phyloP scores from a whole-genome alignment of 2,888 invertebrate species.

The Cryptus armator region DNA sequence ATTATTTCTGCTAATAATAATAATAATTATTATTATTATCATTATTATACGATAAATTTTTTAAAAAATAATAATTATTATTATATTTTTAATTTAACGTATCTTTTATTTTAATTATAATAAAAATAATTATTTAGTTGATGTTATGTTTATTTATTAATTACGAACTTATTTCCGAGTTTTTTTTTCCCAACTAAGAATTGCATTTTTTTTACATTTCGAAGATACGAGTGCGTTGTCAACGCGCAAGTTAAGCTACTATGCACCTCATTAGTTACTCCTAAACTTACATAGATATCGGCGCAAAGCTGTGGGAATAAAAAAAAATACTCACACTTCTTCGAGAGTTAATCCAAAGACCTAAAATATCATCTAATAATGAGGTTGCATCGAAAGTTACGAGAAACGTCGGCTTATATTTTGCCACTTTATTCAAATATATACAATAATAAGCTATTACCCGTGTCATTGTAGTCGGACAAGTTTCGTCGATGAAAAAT shows the following conservation, averaged over 20 bases:
- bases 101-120: too few relatives aligned
- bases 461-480: not conserved
- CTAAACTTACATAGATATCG: not conserved
- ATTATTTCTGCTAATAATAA: too few relatives aligned
- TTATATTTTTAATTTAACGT: too few relatives aligned
- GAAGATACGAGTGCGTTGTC: not conserved
- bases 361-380: conserved; percentile 68
- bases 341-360: conserved; percentile 53
- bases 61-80: too few relatives aligned
- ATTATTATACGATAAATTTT: too few relatives aligned
- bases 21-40: too few relatives aligned
- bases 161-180: not conserved
- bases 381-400: conserved; percentile 62
- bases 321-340: not conserved
- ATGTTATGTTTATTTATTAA: not conserved
- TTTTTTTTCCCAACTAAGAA: not conserved
- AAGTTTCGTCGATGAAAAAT: conserved; percentile 64
- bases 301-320: not conserved
- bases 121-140: too few relatives aligned
- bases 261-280: not conserved
- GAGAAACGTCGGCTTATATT: conserved; percentile 66
- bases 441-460: not conserved
- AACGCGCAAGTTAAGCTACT: not conserved
- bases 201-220: not conserved
- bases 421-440: conserved; percentile 42